A percentile compares a stretch with the other conserved stretches of the same genome.
These are phyloP conservation scores for Oscheius onirici DNA, from an alignment of 2,888 invertebrate species.

Conservation along the genomic window DNA sequence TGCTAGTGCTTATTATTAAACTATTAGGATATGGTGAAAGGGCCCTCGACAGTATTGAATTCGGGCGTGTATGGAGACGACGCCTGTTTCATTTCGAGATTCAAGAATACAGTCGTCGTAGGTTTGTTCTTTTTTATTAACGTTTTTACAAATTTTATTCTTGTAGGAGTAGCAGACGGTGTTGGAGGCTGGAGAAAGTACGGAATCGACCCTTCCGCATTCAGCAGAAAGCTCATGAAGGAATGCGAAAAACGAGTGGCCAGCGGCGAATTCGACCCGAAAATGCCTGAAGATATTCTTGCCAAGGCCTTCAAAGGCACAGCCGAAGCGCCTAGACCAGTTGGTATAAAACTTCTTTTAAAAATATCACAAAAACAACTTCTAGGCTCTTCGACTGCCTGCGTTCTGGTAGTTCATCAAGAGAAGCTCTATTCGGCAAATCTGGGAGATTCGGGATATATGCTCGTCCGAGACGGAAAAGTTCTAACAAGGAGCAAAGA, in stretches of 20 bases:
- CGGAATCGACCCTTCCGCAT: constrained; percentile 95
- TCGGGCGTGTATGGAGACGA: constrained; percentile 94
- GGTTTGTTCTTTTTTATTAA: constrained; percentile 78
- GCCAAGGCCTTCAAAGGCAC: constrained; percentile 65
- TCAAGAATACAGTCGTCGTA: constrained; percentile 87
- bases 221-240: constrained; percentile 92
- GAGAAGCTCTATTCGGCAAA: constrained; percentile 94
- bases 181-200: constrained; percentile 98
- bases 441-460: constrained; percentile 97
- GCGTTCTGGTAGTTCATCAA: constrained; percentile 90
- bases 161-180: constrained; percentile 92
- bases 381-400: constrained; percentile 88
- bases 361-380: not conserved
- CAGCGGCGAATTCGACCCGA: constrained; percentile 83
- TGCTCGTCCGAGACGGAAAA: constrained; percentile 86
- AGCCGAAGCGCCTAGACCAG: constrained; percentile 61
- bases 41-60: constrained; percentile 70
- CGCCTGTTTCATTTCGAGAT: constrained; percentile 87
- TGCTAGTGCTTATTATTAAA: not conserved
- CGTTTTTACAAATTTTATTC: constrained; percentile 4
- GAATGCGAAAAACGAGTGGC: constrained; percentile 72
- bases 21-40: constrained; percentile 53
- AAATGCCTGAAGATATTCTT: constrained; percentile 64
- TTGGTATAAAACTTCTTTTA: constrained; percentile 48
- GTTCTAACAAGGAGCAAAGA: constrained; percentile 89